Evolutionary conservation across 2,888 invertebrate genomes (phyloP).

Genomic region (Dolomedes plantarius): DNA sequence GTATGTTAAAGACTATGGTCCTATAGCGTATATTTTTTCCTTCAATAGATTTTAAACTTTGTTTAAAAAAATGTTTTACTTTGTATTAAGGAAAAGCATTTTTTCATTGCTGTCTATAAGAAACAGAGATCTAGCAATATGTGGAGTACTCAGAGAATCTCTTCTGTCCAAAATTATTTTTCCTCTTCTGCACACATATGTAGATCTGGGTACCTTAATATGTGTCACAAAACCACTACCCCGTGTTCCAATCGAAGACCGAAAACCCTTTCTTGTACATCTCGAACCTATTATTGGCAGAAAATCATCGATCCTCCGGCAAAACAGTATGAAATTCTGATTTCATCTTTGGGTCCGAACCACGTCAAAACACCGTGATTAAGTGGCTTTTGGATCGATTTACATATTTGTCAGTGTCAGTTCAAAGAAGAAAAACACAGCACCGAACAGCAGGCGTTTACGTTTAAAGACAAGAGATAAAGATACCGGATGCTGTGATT

Average conservation of each 20-base stretch:
- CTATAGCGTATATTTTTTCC: too few species aligned
- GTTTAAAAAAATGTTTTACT: too few species aligned
- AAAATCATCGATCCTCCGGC: neutral
- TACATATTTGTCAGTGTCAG: constrained; percentile 7
- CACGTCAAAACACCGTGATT: constrained; percentile 3
- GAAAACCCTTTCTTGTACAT: neutral
- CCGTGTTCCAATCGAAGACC: too few species aligned
- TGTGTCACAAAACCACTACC: neutral
- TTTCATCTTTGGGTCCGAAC: constrained; percentile 6
- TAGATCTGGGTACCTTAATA: too few species aligned
- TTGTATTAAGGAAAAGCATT: too few species aligned
- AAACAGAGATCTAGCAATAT: too few species aligned
- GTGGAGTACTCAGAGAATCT: too few species aligned
- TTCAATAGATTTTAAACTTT: too few species aligned
- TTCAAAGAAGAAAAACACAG: neutral
- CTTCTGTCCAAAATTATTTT: too few species aligned
- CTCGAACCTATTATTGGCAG: neutral
- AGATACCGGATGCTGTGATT: neutral
- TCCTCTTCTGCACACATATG: too few species aligned
- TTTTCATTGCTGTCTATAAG: too few species aligned
- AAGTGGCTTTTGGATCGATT: constrained; percentile 6
- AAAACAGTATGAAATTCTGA: neutral
- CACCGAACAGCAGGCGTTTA: neutral
- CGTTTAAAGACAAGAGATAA: neutral
- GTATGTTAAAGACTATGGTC: too few species aligned